Evolutionary conservation across 2,113 vertebrate species (phyloP).

Genomic region (Sorex araneus): DNA sequence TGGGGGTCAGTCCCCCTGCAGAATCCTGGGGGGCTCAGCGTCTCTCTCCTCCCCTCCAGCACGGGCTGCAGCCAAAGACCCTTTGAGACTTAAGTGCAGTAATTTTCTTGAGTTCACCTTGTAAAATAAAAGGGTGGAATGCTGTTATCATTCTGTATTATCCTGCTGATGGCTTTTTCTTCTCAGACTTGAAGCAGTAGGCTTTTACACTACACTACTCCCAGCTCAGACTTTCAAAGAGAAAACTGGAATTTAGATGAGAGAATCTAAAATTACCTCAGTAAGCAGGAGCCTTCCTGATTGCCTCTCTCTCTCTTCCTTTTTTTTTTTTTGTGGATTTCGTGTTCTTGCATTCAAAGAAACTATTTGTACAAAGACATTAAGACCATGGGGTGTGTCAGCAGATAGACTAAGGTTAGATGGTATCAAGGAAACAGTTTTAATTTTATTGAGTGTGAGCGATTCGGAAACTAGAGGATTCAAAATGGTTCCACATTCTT

Average conservation of each 20-base stretch:
- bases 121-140: not conserved
- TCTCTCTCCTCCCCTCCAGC: too few species aligned
- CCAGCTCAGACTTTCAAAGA: constrained; percentile 7
- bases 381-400: not conserved
- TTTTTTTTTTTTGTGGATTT: not conserved
- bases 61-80: not conserved
- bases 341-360: not conserved
- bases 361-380: not conserved
- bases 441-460: not conserved
- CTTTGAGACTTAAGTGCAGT: not conserved
- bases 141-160: not conserved
- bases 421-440: not conserved
- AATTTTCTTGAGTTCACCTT: not conserved
- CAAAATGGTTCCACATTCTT: too few species aligned
- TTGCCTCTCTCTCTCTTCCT: not conserved
- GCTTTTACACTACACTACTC: not conserved
- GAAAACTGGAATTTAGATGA: not conserved
- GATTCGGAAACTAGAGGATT: too few species aligned
- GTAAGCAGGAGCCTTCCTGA: not conserved
- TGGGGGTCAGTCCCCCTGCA: not conserved
- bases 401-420: not conserved
- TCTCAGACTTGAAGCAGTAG: not conserved
- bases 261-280: not conserved
- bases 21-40: too few species aligned
- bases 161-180: not conserved